phyloP scores from a whole-genome alignment of 2,113 vertebrate species.

The Rattus rattus region DNA sequence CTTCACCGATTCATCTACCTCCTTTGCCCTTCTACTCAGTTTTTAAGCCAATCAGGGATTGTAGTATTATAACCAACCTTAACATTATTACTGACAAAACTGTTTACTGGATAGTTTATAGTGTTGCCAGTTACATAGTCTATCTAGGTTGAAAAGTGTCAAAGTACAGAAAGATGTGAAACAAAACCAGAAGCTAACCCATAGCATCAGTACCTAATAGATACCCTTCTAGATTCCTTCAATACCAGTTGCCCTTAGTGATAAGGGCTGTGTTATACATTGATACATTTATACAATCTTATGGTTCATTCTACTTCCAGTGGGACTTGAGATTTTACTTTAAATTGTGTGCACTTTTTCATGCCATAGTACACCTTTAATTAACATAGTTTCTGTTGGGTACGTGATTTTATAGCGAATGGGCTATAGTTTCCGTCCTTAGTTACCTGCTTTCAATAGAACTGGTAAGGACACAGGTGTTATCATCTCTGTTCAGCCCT shows the following conservation, averaged over 20 bases:
- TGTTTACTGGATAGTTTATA: not conserved
- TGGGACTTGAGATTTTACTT: not conserved
- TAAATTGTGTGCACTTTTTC: not conserved
- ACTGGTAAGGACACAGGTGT: not conserved
- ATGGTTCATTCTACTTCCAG: not conserved
- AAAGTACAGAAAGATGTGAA: not conserved
- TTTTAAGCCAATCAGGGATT: not conserved
- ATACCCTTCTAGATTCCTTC: not conserved
- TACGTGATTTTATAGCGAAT: not conserved
- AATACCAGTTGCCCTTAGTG: not conserved
- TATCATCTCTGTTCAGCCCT: conserved; percentile 1
- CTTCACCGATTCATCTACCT: not conserved
- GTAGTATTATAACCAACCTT: not conserved
- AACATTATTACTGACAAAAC: not conserved
- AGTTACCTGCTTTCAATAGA: not conserved
- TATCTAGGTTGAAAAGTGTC: not conserved
- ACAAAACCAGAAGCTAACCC: not conserved
- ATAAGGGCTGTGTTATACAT: not conserved
- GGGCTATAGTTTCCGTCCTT: not conserved
- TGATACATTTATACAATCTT: not conserved
- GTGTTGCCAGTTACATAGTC: not conserved
- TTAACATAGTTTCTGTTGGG: not conserved
- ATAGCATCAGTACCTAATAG: not conserved
- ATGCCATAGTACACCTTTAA: not conserved
- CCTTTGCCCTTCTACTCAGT: not conserved